A percentile compares a stretch with the other conserved stretches of the same genome.
Evolutionary conservation across 2,888 invertebrate genomes (phyloP).

Genomic region (Lomographa bimaculata): DNA sequence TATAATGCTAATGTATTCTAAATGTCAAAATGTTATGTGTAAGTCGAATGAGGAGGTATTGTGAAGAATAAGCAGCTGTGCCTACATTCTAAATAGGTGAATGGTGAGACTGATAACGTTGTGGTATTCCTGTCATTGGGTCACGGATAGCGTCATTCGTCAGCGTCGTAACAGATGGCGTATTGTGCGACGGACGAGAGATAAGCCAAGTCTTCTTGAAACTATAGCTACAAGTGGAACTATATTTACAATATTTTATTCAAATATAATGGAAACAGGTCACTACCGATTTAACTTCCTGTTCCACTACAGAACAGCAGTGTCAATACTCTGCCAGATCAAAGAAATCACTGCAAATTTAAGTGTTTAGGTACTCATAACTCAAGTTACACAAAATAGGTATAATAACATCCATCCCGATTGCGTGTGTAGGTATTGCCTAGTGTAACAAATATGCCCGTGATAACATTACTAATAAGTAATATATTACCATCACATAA

Average conservation of each 20-base stretch:
- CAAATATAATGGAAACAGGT: too few relatives aligned
- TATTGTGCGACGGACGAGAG: conserved; percentile 60
- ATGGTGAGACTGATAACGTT: conserved; percentile 20
- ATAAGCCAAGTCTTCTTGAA: conserved; percentile 56
- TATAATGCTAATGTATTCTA: conserved; percentile 18
- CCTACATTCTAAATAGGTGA: conserved; percentile 21
- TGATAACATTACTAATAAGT: background rate
- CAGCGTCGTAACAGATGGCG: conserved; percentile 65
- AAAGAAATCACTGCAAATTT: too few relatives aligned
- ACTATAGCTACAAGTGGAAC: conserved; percentile 21
- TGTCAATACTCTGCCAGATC: too few relatives aligned
- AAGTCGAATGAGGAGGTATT: conserved; percentile 5
- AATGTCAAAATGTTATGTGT: conserved; percentile 19
- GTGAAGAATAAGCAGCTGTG: conserved; percentile 19
- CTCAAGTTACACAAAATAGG: too few relatives aligned
- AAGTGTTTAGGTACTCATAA: too few relatives aligned
- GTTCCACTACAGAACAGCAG: too few relatives aligned
- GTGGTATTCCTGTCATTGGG: conserved; percentile 45
- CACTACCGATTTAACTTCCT: too few relatives aligned
- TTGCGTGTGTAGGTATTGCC: too few relatives aligned
- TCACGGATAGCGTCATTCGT: conserved; percentile 67
- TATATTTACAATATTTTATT: too few relatives aligned
- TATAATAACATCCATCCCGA: too few relatives aligned
- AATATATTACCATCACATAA: background rate
- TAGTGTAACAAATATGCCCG: too few relatives aligned